These are phyloP conservation scores for Bos taurus DNA, from an alignment of 2,113 vertebrate genomes.

Conservation along the genomic window ARS-UCD2.0 NC_037335.1:47616501-47617000, in stretches of 20 bases:
- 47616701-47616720: not conserved
- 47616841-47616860: not conserved
- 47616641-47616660: not conserved
- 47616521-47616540: not conserved
- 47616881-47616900: not conserved
- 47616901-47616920: not conserved
- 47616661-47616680: not conserved
- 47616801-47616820: not conserved
- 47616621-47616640: not conserved
- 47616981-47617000: not conserved
- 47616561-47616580: not conserved
- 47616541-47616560: not conserved
- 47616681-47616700: not conserved
- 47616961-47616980: not conserved
- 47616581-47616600: not conserved
- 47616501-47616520: not conserved
- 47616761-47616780: not conserved
- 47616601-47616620: not conserved
- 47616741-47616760: not conserved
- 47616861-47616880: not conserved
- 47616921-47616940: not conserved
- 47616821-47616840: not conserved
- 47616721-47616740: not conserved
- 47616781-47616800: not conserved
- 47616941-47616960: not conserved